Evolutionary conservation across 2,113 vertebrate species (phyloP), one percentile per base, ranked within the genome.

Genomic region (Dicaeum eximium): DNA sequence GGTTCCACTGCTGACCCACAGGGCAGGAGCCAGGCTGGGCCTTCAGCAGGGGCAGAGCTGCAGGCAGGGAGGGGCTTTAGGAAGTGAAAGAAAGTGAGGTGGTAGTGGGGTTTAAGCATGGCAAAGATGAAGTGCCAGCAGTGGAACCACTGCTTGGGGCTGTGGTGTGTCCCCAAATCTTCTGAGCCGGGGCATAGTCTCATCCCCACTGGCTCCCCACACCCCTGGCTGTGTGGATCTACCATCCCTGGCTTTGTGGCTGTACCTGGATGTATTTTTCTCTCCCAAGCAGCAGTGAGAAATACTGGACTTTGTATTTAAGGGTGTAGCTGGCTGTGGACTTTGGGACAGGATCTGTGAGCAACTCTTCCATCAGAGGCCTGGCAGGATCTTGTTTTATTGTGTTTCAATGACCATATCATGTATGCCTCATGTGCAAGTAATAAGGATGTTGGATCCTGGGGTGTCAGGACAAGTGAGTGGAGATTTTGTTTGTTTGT

Each of bases 401-500:
- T 67, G 31, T 60, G 38, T 88, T 92, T 80, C 60, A 85, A 5
- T 80, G 77, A 33, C n/a, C 28, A 8, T 67, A 77, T 82, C 80
- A 58, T 0, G 0, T 47, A 62, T 27, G 30, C 22, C 18, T 83
- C 81, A 50, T 51, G 51, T 60, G 25, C 38, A 86, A 35, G 91
- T 47, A 78, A 92, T 87, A 91, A 95, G 77, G 60, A 83, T 84
- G 86, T 89, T 62, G 42, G 60, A 38, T 94, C 48, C 78, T 67
- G 51, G 37, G 48, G 45, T 71, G 86, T 56, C n/a, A 8, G 71
- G 42, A 92, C 1, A 3, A 67, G 38, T 2, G 2, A 79, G 75
- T 47, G 54, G 74, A 88, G 38, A 74, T 94, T 88, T 83, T 92
- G 74, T 94, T 96, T 94, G 86, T 93, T 91, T 93, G 25, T 77